A percentile compares a stretch with the other conserved stretches of the same genome.
phyloP scores from a whole-genome alignment of 2,113 vertebrate genomes.

The Lontra canadensis region DNA sequence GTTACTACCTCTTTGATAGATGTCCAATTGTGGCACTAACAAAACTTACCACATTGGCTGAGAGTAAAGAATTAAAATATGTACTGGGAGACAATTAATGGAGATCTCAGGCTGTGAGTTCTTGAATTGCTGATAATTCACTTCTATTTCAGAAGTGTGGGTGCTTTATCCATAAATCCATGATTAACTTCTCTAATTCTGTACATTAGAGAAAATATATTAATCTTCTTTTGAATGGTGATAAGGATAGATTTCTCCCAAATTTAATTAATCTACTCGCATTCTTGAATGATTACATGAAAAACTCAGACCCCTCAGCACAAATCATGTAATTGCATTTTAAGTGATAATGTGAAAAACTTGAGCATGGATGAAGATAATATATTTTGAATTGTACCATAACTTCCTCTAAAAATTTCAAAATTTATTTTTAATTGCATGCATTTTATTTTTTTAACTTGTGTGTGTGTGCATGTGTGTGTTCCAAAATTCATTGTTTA shows the following conservation, averaged over 20 bases:
- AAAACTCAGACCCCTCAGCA: conserved; percentile 47
- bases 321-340: conserved; percentile 52
- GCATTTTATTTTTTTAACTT: neutral
- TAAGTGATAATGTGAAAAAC: conserved; percentile 49
- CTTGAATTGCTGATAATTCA: conserved; percentile 34
- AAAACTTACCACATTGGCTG: neutral
- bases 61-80: neutral
- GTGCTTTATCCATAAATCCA: conserved; percentile 53
- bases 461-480: no score
- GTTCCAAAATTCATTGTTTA: no score
- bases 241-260: conserved; percentile 5
- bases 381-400: conserved; percentile 3
- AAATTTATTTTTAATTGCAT: conserved; percentile 35
- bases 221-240: conserved; percentile 54
- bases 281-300: conserved; percentile 35
- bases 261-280: conserved; percentile 58
- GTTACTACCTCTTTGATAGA: neutral
- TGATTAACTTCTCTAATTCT: conserved; percentile 58
- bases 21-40: neutral
- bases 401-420: conserved; percentile 36
- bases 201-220: conserved; percentile 63
- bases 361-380: conserved; percentile 37
- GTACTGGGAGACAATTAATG: neutral
- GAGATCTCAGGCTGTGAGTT: neutral
- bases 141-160: conserved; percentile 34